phyloP scores from a whole-genome alignment of 2,888 invertebrate genomes.

The Phrixothrix hirtus region DNA sequence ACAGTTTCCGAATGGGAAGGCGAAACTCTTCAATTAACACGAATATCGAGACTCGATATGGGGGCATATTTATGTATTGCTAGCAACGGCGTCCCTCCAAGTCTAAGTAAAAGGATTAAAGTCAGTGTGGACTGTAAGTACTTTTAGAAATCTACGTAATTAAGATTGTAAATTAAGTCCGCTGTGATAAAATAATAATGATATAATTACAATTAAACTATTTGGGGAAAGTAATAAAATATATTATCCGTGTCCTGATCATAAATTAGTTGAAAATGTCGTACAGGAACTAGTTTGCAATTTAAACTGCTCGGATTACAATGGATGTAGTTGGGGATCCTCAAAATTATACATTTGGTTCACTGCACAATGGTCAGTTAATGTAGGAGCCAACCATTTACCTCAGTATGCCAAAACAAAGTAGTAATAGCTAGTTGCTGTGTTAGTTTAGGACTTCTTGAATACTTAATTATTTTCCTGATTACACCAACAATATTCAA shows the following conservation, averaged over 20 bases:
- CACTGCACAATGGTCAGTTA: conserved; percentile 51
- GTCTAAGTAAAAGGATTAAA: conserved; percentile 89
- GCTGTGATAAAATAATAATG: conserved; percentile 11
- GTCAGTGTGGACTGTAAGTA: conserved; percentile 94
- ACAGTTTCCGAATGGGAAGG: conserved; percentile 84
- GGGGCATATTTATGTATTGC: conserved; percentile 92
- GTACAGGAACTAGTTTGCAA: conserved; percentile 49
- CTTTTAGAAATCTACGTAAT: conserved; percentile 13
- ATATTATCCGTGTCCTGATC: conserved; percentile 34
- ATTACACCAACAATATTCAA: conserved; percentile 30
- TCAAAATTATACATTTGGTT: conserved; percentile 51
- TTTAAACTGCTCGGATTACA: conserved; percentile 51
- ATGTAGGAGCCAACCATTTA: conserved; percentile 40
- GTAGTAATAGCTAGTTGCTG: conserved; percentile 32
- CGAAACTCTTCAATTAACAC: conserved; percentile 78
- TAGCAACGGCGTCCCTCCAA: conserved; percentile 85
- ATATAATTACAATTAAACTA: conserved; percentile 5
- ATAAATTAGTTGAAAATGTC: conserved; percentile 55
- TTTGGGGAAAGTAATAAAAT: conserved; percentile 16
- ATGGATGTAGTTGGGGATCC: conserved; percentile 46
- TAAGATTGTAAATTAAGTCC: too few species aligned
- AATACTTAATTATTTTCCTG: conserved; percentile 45
- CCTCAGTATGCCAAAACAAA: conserved; percentile 42
- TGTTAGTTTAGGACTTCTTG: conserved; percentile 39
- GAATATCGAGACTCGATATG: conserved; percentile 88